These are phyloP conservation scores for Hystrix cristata DNA, from an alignment of 2,113 vertebrate genomes.

Conservation along the genomic window DNA sequence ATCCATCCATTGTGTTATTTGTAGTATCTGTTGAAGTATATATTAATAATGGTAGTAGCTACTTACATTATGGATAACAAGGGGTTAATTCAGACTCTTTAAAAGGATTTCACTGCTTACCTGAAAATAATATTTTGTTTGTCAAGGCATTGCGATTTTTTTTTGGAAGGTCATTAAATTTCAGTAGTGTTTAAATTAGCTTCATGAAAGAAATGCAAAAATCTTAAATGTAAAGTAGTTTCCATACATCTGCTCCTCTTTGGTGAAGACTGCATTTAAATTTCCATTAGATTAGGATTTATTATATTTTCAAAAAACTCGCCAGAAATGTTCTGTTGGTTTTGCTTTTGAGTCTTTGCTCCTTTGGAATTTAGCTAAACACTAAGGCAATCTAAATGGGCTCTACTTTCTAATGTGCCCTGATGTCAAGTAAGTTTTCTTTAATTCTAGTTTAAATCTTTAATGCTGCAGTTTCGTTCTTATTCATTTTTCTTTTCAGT, in stretches of 20 bases:
- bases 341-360: conserved; percentile 48
- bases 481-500: conserved; percentile 53
- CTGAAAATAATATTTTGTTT: not conserved
- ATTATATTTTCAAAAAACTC: conserved; percentile 61
- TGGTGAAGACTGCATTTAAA: conserved; percentile 19
- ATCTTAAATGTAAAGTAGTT: conserved; percentile 10
- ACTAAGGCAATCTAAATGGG: conserved; percentile 22
- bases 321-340: not conserved
- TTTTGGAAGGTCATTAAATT: conserved; percentile 30
- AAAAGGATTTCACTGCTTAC: not conserved
- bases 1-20: not conserved
- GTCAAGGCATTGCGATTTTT: not conserved
- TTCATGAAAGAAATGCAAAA: conserved; percentile 13
- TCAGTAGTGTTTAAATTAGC: conserved; percentile 23
- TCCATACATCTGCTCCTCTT: not conserved
- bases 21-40: conserved; percentile 2
- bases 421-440: conserved; percentile 54
- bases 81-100: conserved; percentile 2
- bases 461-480: conserved; percentile 36
- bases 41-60: not conserved
- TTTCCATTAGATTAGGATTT: conserved; percentile 5
- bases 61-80: not conserved
- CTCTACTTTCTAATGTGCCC: conserved; percentile 12
- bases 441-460: conserved; percentile 62
- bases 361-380: conserved; percentile 41